A percentile compares a stretch with the other conserved stretches of the same genome.
Conservation (phyloP, 2,113 vertebrate genomes). For the Thermophis baileyi region DNA sequence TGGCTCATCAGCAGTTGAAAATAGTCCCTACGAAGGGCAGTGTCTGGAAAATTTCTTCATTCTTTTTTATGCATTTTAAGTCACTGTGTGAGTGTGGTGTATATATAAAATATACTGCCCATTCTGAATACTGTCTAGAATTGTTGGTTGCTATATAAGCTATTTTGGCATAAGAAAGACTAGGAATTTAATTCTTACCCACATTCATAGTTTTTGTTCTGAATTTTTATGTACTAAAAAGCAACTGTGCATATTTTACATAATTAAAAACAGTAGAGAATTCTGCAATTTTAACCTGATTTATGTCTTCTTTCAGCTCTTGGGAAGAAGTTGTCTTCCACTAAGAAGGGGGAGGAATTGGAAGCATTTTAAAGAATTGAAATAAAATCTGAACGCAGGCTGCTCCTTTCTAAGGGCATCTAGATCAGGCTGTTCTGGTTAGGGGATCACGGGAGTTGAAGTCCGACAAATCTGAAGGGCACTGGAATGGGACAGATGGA, state of each 20-base stretch:
- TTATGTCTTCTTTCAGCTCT: conserved; percentile 33
- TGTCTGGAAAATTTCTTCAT: background rate
- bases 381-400: conserved; percentile 11
- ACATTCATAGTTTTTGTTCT: conserved; percentile 40
- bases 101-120: background rate
- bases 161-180: conserved; percentile 38
- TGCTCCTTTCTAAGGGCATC: background rate
- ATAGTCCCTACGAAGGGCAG: background rate
- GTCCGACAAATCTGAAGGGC: background rate
- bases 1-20: background rate
- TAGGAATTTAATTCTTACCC: conserved; percentile 35
- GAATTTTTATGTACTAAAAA: conserved; percentile 47
- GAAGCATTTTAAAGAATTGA: conserved; percentile 26
- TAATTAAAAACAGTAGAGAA: conserved; percentile 53
- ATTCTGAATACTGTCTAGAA: background rate
- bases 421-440: background rate
- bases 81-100: background rate
- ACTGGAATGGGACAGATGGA: background rate
- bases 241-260: conserved; percentile 22
- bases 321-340: conserved; percentile 16
- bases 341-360: background rate
- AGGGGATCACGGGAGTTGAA: background rate
- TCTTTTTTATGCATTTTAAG: background rate
- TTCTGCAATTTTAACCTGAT: conserved; percentile 38
- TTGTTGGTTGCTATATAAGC: conserved; percentile 37